phyloP scores from a whole-genome alignment of 1,140 invertebrate genomes.

The Copidosoma floridanum region DNA sequence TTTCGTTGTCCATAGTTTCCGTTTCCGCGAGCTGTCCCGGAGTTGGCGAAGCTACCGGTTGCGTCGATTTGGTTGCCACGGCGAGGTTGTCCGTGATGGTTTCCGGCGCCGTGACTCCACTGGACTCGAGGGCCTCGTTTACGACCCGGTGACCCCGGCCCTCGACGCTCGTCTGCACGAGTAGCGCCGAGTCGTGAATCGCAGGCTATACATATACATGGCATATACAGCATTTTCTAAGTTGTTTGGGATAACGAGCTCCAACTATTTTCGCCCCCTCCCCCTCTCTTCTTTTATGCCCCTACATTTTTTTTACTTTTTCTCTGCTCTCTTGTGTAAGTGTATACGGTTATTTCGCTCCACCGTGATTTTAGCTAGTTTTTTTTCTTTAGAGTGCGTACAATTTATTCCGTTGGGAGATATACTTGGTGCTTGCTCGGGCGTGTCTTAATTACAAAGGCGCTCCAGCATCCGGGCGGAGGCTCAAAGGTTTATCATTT shows the following conservation, averaged over 20 bases:
- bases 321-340: too few species aligned
- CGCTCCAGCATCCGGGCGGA: too few species aligned
- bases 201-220: conserved; percentile 26
- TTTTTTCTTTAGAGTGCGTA: too few species aligned
- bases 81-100: conserved; percentile 9
- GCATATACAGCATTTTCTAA: not conserved
- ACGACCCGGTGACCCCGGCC: conserved; percentile 48
- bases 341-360: too few species aligned
- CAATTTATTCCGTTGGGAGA: too few species aligned
- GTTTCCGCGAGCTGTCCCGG: too few species aligned
- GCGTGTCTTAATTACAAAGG: too few species aligned
- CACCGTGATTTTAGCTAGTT: too few species aligned
- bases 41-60: too few species aligned
- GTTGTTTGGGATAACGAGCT: conserved; percentile 4
- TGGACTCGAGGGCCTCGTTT: conserved; percentile 31
- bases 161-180: conserved; percentile 36
- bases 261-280: not conserved
- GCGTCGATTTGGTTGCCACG: conserved; percentile 34
- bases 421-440: too few species aligned
- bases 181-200: conserved; percentile 29
- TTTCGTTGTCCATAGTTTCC: conserved; percentile 52
- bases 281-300: not conserved
- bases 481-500: too few species aligned
- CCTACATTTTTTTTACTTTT: too few species aligned
- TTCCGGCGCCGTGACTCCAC: not conserved